Conservation (phyloP, 2,888 invertebrate genomes). For the Pomacea canaliculata region DNA sequence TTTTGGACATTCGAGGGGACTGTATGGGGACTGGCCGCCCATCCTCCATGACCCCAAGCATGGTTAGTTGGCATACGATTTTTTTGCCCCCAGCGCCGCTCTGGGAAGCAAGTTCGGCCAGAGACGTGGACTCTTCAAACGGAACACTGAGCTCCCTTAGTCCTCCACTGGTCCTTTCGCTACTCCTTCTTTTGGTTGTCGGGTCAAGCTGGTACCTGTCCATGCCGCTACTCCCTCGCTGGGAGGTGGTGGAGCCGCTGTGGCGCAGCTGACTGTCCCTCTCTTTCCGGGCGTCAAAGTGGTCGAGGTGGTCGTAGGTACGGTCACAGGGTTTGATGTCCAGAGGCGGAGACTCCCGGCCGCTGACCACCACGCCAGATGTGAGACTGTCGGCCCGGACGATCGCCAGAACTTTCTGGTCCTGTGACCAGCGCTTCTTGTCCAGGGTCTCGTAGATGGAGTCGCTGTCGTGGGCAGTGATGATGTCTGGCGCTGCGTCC, state of each 20-base stretch:
- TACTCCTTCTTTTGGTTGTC: not conserved
- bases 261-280: not conserved
- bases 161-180: not conserved
- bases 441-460: conserved; percentile 25
- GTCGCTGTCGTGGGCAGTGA: conserved; percentile 23
- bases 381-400: too few species aligned
- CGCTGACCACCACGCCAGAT: not conserved
- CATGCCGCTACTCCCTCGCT: not conserved
- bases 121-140: not conserved
- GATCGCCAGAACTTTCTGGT: not conserved
- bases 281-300: not conserved
- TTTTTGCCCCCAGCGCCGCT: not conserved
- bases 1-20: not conserved
- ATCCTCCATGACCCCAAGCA: conserved; percentile 24
- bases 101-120: not conserved
- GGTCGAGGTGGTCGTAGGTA: conserved; percentile 11
- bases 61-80: conserved; percentile 22
- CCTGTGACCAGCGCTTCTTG: conserved; percentile 11
- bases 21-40: conserved; percentile 9
- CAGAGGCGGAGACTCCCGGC: not conserved
- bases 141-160: not conserved
- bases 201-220: not conserved
- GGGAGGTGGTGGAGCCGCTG: not conserved
- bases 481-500: conserved; percentile 22
- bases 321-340: not conserved